Evolutionary conservation across 2,888 invertebrate species (phyloP), one percentile per base, ranked within the genome.

Genomic region (Tuta absoluta): DNA sequence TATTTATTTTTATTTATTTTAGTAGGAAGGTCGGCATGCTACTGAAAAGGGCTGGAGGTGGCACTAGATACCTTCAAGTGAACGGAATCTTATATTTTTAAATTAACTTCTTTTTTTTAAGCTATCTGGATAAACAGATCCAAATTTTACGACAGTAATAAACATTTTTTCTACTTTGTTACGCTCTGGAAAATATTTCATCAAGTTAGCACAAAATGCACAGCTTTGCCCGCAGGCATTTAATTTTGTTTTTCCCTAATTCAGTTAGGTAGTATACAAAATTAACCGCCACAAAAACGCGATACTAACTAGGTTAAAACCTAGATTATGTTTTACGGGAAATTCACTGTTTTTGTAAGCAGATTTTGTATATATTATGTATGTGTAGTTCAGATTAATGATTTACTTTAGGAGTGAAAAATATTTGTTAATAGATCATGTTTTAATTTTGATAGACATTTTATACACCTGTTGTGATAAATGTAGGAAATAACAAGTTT

Each of bases 201-300:
- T 51, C 8, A 51, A 51, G 51, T 53, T 53, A 28, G 53, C 53
- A n/a, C 21, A 24, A 28, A 53, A 24, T 53, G 12, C 21, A 19
- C 21, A 53, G 23, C 12, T 53, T 53, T 28, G 14, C 12, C 53
- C 53, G 28, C 53, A 53, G 53, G 21, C n/a, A 24, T 24, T 53
- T 53, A 53, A 53, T 53, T 53, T 53, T 28, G 53, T 53, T 53
- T 24, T n/a, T 12, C 21, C 53, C n/a, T 53, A 28, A 53, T 53
- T 53, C n/a, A 24, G 53, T 53, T 53, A 24, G 53, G 24, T 53
- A 24, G 49, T 53, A 28, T 53, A 53, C n/a, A 28, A 24, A 24
- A 24, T 53, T 24, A 53, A 19, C 53, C 11, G 53, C 28, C 28
- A 24, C 23, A 49, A 49, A 45, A 19, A 49, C 21, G 17, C 21